These are phyloP conservation scores for Trachelipus rathkii DNA, from an alignment of 1,140 invertebrate species.

Conservation along the genomic window DNA sequence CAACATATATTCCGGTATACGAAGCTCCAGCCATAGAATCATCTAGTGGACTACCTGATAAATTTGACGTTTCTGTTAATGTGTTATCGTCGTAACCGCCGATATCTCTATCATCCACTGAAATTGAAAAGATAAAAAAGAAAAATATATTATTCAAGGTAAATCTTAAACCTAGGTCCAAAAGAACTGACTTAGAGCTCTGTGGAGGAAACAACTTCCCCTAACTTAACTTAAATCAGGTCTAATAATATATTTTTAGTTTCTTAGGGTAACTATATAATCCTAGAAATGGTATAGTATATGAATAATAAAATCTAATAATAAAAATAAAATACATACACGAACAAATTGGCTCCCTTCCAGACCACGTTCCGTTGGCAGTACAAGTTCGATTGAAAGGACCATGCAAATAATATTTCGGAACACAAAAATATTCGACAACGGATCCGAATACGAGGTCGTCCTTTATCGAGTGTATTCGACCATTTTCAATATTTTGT, in stretches of 20 bases:
- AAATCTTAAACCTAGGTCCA: too few species aligned
- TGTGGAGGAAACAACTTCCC: too few species aligned
- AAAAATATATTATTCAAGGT: background rate
- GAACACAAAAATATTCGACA: constrained; percentile 70
- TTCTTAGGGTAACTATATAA: background rate
- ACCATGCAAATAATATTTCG: constrained; percentile 79
- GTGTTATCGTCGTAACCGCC: constrained; percentile 46
- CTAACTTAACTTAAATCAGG: too few species aligned
- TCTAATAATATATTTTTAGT: background rate
- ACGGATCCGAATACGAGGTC: constrained; percentile 67
- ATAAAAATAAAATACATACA: constrained; percentile 54
- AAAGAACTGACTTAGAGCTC: too few species aligned
- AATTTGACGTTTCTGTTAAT: constrained; percentile 34
- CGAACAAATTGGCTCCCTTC: constrained; percentile 70
- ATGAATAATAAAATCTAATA: background rate
- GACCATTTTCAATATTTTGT: constrained; percentile 66
- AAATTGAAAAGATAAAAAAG: background rate
- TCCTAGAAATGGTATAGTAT: background rate
- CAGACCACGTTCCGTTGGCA: constrained; percentile 74
- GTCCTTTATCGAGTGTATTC: constrained; percentile 61
- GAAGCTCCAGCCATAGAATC: constrained; percentile 23
- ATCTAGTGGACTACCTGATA: constrained; percentile 27
- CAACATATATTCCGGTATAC: constrained; percentile 47
- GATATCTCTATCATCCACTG: constrained; percentile 32
- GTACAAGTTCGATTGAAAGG: constrained; percentile 68